phyloP scores from a whole-genome alignment of 2,888 invertebrate genomes.

The Carterocephalus palaemon region DNA sequence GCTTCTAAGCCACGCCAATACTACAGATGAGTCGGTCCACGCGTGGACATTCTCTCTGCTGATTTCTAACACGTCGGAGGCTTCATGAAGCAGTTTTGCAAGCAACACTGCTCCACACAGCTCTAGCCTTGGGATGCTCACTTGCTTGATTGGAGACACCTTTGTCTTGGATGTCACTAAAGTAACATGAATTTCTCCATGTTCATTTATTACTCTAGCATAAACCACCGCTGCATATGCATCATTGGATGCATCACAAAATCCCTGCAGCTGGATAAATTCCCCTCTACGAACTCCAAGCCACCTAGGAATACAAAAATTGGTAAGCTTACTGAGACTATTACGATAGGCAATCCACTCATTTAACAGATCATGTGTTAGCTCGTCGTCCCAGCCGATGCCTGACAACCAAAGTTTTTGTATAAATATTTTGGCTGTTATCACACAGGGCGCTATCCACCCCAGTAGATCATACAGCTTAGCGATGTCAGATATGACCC shows the following conservation, averaged over 20 bases:
- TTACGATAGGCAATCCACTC: slow-evolving; percentile 32
- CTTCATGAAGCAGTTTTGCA: slow-evolving; percentile 19
- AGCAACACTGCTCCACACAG: slow-evolving; percentile 26
- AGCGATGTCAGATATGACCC: slow-evolving; percentile 5
- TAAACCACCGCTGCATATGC: slow-evolving; percentile 32
- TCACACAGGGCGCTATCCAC: slow-evolving; percentile 36
- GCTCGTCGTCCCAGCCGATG: slow-evolving; percentile 34
- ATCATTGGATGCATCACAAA: slow-evolving; percentile 30
- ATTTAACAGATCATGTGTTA: slow-evolving; percentile 20
- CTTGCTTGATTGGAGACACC: slow-evolving; percentile 26
- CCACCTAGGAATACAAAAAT: slow-evolving; percentile 28
- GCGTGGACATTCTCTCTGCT: slow-evolving; percentile 12
- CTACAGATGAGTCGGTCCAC: slow-evolving; percentile 33
- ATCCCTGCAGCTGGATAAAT: slow-evolving; percentile 30
- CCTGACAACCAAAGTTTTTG: slow-evolving; percentile 37
- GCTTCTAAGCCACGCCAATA: slow-evolving; percentile 27
- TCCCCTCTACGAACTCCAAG: slow-evolving; percentile 14
- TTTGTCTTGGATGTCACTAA: slow-evolving; percentile 20
- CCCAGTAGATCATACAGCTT: slow-evolving; percentile 28
- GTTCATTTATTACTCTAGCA: not conserved
- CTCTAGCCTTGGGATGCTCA: slow-evolving; percentile 27
- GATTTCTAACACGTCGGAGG: slow-evolving; percentile 14
- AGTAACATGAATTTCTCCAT: slow-evolving; percentile 2
- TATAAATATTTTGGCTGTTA: slow-evolving; percentile 36
- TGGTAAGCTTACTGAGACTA: slow-evolving; percentile 15